Evolutionary conservation across 2,888 invertebrate species (phyloP).

Genomic region (Molanna angustata): DNA sequence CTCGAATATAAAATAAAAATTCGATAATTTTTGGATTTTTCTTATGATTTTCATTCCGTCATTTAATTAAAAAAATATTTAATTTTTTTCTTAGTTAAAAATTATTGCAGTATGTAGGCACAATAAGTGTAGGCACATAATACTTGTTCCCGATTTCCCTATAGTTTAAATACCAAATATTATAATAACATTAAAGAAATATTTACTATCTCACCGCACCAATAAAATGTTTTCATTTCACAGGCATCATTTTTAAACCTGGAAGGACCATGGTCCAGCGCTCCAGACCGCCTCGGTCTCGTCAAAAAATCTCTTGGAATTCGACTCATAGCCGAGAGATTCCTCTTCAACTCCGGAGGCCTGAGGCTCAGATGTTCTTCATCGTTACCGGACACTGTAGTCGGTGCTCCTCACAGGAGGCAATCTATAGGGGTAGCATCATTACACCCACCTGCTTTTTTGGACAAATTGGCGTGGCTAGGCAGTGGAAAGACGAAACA

Average conservation of each 20-base stretch:
- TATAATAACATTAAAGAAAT: no score
- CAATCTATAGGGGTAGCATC: constrained; percentile 8
- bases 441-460: constrained; percentile 14
- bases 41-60: no score
- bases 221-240: neutral
- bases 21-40: no score
- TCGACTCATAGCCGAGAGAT: constrained; percentile 14
- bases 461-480: constrained; percentile 29
- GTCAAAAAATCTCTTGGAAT: constrained; percentile 13
- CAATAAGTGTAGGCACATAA: no score
- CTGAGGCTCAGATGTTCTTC: constrained; percentile 16
- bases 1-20: no score
- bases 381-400: constrained; percentile 9
- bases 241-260: constrained; percentile 19
- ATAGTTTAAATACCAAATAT: no score
- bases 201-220: neutral
- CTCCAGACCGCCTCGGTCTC: constrained; percentile 13
- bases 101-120: no score
- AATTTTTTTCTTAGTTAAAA: no score
- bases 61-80: no score
- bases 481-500: constrained; percentile 11
- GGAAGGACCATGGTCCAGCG: constrained; percentile 17
- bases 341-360: constrained; percentile 10
- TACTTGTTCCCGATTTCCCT: no score
- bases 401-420: constrained; percentile 17